Evolutionary conservation across 2,888 invertebrate species (phyloP).

Genomic region (Aleiodes leptofemur): DNA sequence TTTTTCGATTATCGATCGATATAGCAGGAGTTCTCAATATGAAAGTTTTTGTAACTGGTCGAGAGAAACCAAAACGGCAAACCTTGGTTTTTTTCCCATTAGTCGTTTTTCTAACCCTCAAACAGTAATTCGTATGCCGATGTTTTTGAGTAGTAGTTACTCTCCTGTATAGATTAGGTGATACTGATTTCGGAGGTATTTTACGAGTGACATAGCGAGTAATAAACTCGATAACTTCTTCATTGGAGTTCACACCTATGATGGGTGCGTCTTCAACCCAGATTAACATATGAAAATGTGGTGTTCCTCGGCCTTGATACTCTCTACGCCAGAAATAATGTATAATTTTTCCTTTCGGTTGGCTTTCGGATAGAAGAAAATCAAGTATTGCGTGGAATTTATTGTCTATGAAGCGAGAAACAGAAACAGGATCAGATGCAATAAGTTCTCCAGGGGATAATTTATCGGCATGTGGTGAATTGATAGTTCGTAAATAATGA

Average conservation of each 20-base stretch:
- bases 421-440: slow-evolving; percentile 61
- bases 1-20: slow-evolving; percentile 30
- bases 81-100: not conserved
- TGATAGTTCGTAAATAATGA: no score
- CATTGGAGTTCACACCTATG: not conserved
- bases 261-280: slow-evolving; percentile 56
- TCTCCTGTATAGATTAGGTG: not conserved
- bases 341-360: slow-evolving; percentile 53
- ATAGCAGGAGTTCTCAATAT: not conserved
- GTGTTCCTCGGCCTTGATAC: no score
- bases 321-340: slow-evolving; percentile 57
- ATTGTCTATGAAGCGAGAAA: slow-evolving; percentile 62
- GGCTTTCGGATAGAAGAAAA: slow-evolving; percentile 56
- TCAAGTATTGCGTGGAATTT: slow-evolving; percentile 63
- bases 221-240: not conserved
- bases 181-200: not conserved
- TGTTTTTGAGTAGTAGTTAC: not conserved
- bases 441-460: no score
- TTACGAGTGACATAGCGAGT: not conserved
- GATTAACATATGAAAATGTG: slow-evolving; percentile 58
- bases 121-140: not conserved
- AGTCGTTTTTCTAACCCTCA: not conserved
- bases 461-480: no score
- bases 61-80: not conserved
- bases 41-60: not conserved